Evolutionary conservation across 2,797 vertebrate species (phyloP).

Genomic region (Anas bahamensis): DNA sequence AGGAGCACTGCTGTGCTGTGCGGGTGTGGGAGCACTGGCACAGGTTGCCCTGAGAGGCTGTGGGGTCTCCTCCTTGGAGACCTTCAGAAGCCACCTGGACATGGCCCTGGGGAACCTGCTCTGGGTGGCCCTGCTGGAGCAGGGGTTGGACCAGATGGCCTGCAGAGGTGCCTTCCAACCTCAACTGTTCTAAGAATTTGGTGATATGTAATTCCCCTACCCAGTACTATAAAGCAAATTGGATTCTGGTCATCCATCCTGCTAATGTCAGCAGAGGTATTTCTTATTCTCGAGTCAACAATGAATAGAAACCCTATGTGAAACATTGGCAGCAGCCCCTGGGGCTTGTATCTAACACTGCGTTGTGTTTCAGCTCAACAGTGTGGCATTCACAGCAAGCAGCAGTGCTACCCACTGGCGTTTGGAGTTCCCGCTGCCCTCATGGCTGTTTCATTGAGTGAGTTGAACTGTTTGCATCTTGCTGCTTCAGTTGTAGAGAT

Average conservation of each 20-base stretch:
- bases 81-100: not conserved
- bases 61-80: not conserved
- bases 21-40: not conserved
- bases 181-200: too few species aligned
- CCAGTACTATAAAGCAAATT: too few species aligned
- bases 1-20: not conserved
- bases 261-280: too few species aligned
- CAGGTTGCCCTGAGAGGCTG: not conserved
- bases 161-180: too few species aligned
- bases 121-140: too few species aligned
- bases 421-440: constrained; percentile 93
- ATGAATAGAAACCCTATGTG: not conserved
- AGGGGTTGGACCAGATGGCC: too few species aligned
- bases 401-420: constrained; percentile 92
- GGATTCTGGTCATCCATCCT: too few species aligned
- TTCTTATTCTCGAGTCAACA: too few species aligned
- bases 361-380: constrained; percentile 81
- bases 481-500: not conserved
- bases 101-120: too few species aligned
- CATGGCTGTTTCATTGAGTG: constrained; percentile 90
- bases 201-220: too few species aligned
- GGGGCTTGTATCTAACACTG: not conserved
- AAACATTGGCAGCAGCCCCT: not conserved
- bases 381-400: constrained; percentile 87
- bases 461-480: constrained; percentile 63